Evolutionary conservation across 35 echinoderm and acorn worm species (phyloP), one percentile per base, ranked within the genome.

Genomic region (Apostichopus californicus): DNA sequence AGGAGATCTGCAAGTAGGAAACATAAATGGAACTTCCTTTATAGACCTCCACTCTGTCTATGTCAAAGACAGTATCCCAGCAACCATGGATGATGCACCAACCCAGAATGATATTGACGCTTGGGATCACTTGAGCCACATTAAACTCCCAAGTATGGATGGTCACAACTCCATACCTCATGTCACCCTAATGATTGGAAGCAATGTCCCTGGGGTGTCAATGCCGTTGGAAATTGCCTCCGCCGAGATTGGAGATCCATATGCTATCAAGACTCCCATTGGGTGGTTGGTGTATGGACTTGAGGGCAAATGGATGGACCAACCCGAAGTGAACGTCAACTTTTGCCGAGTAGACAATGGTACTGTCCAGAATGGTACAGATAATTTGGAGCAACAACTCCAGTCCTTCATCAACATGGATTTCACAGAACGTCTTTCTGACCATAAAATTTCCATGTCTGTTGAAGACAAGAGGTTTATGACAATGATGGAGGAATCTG

Each of bases 381-480:
- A 87, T 21, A 9, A 86, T 11, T 86, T 86, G 23, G 83, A 86
- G 59, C 83, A 86, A 86, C 83, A 60, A 23, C 18, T 60, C 10
- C 2, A 86, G 83, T 7, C 5, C 59, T 86, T 58, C 59, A 65
- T 86, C 9, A 73, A 88, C 8, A 88, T 46, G 46, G 86, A 88
- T 25, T 88, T 66, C 66, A 66, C 59, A 20, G 86, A 88, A 55
- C 59, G 86, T 25, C 86, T 87, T 17, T 66, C 13, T 88, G 86
- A 88, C 15, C 1, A 24, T 1, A 88, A 73, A 71, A 71, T n/a
- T 8, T 3, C 56, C 15, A 5, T 88, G 20, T 98, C 94, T 61
- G 52, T 77, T 10, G 94, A 95, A 89, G 96, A 98, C 83, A 46
- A 78, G 91, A 6, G 55, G 34, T 97, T 97, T 55, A 56, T 87